Evolutionary conservation across 2,797 vertebrate species (phyloP).

Genomic region (Neosilurus mollespiculum): DNA sequence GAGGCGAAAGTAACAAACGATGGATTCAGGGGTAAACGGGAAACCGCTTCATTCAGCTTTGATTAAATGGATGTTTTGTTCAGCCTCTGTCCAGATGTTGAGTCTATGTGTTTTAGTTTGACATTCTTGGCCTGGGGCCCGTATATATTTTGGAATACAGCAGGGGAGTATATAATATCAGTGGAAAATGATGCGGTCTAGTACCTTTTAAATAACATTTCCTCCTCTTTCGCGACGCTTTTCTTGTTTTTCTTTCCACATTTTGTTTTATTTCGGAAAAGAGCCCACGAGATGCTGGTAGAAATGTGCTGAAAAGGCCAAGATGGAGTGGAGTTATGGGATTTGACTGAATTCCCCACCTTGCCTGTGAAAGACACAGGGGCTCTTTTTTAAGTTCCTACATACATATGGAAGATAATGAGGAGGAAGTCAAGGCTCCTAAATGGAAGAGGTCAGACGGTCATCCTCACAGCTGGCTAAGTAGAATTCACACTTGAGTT

Average conservation of each 20-base stretch:
- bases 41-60: conserved; percentile 92
- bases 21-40: conserved; percentile 88
- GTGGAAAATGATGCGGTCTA: conserved; percentile 99
- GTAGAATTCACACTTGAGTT: conserved; percentile 56
- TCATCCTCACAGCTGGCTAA: conserved; percentile 54
- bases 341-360: conserved; percentile 46
- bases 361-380: conserved; percentile 35
- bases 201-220: conserved; percentile 99
- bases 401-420: conserved; percentile 61
- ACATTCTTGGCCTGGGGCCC: conserved; percentile 93
- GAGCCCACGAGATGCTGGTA: conserved; percentile 75
- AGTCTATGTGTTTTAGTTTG: conserved; percentile 93
- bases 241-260: conserved; percentile 99
- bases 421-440: conserved; percentile 65
- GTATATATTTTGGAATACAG: conserved; percentile 99
- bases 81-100: conserved; percentile 98
- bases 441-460: conserved; percentile 67
- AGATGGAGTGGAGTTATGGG: conserved; percentile 61
- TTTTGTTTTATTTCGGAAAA: conserved; percentile 97
- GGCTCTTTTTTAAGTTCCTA: conserved; percentile 48
- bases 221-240: conserved; percentile 88
- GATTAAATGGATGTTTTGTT: conserved; percentile 99
- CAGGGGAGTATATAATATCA: conserved; percentile 99
- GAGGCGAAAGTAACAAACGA: conserved; percentile 56
- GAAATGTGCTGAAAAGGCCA: conserved; percentile 76